Base-by-base conservation (phyloP, 2,888 invertebrate genomes). In the Gerris lacustris region DNA sequence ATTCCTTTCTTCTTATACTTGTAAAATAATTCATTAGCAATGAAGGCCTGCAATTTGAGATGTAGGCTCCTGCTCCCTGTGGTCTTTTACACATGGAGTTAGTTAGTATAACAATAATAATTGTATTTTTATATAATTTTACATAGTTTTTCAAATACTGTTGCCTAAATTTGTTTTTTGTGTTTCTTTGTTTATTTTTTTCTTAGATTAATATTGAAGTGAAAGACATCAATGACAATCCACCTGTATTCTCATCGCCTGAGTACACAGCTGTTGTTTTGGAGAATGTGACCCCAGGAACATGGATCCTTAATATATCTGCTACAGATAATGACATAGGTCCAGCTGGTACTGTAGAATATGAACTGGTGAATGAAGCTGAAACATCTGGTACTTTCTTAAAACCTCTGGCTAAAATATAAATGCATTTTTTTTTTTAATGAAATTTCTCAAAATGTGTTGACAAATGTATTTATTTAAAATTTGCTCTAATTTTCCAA, bases 301-400 rank as follows among this genome's bases (percentile, higher is more conserved):
- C 86, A 18, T 85, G 85, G 69, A 87, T 91, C 1, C 81, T 88
- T 1, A 87, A 87, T 70, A 82, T 91, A 1, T 84, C 85, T 5
- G 92, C 93, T 0, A 85, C 82, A 0, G 93, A 94, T 79, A 86
- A 87, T 0, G 93, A 94, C 77, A 88, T 89, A 79, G 89, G 88
- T 0, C 81, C 85, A 0, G 88, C 89, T 0, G 89, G 89, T 5
- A 84, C 85, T 75, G 83, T 90, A n/a, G 84, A 83, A 71, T 92
- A 88, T 77, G 88, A 89, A 70, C 84, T 92, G 64, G 82, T 88
- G 0, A 88, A 89, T 76, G 88, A 90, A 78, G 87, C 88, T 6
- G 89, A 90, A 78, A 86, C 88, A 5, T 86, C 84, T 78, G 89
- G 88, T 87, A 79, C 31, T 31, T 31, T 31, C 31, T 31, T 31